phyloP scores from a whole-genome alignment of 2,797 vertebrate genomes.

The Lagodon rhomboides region DNA sequence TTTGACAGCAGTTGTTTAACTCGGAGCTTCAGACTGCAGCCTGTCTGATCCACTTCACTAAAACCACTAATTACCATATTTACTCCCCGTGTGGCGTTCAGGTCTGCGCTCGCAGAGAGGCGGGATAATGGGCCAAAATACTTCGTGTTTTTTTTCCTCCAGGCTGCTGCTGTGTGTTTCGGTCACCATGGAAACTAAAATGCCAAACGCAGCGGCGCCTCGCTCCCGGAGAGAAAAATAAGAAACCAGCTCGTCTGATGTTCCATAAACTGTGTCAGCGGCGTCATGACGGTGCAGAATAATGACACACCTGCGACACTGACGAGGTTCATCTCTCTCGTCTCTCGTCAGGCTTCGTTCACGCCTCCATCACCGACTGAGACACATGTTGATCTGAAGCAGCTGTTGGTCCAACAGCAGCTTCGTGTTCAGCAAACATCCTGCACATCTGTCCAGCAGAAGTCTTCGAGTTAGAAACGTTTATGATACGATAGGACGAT shows the following conservation, averaged over 20 bases:
- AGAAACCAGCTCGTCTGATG: background rate
- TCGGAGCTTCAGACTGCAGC: background rate
- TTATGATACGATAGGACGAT: too few species aligned
- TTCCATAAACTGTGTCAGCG: conserved; percentile 4
- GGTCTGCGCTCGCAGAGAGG: conserved; percentile 4
- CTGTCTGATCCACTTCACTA: conserved; percentile 7
- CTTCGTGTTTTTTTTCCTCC: conserved; percentile 1
- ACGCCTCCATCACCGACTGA: background rate
- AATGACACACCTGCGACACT: background rate
- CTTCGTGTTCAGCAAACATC: rapidly evolving
- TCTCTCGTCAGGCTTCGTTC: background rate
- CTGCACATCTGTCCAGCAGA: background rate
- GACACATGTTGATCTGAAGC: background rate
- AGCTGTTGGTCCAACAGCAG: background rate
- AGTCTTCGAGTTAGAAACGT: too few species aligned
- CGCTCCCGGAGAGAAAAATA: background rate
- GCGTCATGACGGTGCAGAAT: background rate
- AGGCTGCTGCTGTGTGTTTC: conserved; percentile 9
- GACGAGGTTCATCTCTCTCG: background rate
- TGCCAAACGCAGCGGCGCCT: conserved; percentile 50
- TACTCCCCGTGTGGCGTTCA: conserved; percentile 15
- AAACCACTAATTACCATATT: conserved; percentile 35
- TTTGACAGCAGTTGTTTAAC: background rate
- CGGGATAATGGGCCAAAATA: background rate
- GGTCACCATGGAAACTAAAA: conserved; percentile 74